Evolutionary conservation across 30 jellyfish, hydroid and myxozoan genomes (phyloP).

Genomic region (Mastigias papua): DNA sequence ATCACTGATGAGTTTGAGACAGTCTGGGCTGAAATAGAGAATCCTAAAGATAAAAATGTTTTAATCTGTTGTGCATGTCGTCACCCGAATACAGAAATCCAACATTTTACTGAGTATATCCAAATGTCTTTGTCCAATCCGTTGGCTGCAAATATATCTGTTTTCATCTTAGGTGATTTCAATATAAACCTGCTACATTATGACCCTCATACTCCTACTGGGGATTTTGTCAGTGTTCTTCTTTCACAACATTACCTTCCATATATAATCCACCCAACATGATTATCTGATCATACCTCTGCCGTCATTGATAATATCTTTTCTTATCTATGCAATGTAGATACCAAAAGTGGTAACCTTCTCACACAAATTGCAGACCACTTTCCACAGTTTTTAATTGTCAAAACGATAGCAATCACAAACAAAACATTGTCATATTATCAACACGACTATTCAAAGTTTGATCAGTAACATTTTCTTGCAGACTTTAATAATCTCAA

Average conservation of each 20-base stretch:
- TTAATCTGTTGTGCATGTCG: not conserved
- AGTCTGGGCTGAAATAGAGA: not conserved
- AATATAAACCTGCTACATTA: too few relatives aligned
- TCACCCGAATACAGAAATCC: too few relatives aligned
- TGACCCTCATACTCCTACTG: not conserved
- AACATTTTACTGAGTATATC: not conserved
- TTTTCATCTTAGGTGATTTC: not conserved
- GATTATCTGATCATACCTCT: constrained; percentile 6
- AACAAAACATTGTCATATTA: not conserved
- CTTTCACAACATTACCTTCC: constrained; percentile 42
- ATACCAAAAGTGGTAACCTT: not conserved
- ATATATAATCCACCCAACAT: not conserved
- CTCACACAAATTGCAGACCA: not conserved
- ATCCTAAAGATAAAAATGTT: not conserved
- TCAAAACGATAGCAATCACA: not conserved
- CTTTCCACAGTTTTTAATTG: too few relatives aligned
- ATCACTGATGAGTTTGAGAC: too few relatives aligned
- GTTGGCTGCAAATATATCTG: not conserved
- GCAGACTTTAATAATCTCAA: constrained; percentile 7
- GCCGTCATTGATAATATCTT: constrained; percentile 18
- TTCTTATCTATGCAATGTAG: not conserved
- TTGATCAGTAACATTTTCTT: constrained; percentile 32
- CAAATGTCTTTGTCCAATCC: not conserved
- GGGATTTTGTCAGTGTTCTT: constrained; percentile 20
- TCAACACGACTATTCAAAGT: too few relatives aligned